phyloP scores from a whole-genome alignment of 2,113 vertebrate genomes.

The Ailurus styani region DNA sequence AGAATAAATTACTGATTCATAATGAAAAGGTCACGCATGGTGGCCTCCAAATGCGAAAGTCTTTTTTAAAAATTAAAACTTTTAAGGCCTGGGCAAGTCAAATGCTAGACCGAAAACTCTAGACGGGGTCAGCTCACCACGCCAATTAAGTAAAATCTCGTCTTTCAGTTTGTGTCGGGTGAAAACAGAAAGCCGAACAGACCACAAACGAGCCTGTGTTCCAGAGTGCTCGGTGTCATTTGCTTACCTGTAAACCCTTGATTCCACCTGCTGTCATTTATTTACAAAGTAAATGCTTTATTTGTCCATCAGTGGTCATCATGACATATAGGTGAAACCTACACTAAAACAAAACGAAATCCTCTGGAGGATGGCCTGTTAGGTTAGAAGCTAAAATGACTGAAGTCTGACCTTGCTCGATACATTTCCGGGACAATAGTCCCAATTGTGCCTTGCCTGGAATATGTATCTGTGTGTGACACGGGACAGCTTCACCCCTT shows the following conservation, averaged over 20 bases:
- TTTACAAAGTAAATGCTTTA: conserved; percentile 63
- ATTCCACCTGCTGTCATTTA: conserved; percentile 47
- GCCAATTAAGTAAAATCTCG: conserved; percentile 36
- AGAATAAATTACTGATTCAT: conserved; percentile 50
- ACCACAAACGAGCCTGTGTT: conserved; percentile 20
- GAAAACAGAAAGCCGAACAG: conserved; percentile 42
- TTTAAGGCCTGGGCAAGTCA: neutral
- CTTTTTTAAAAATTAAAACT: neutral
- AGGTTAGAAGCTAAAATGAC: neutral
- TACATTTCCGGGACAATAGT: conserved; percentile 9
- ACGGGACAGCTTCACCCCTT: neutral
- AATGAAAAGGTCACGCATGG: neutral
- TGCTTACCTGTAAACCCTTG: conserved; percentile 39
- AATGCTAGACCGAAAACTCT: neutral
- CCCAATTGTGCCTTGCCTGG: neutral
- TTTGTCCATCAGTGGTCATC: conserved; percentile 27
- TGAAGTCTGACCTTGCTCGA: neutral
- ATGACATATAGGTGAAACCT: conserved; percentile 45
- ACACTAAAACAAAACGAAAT: neutral
- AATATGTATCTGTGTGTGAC: neutral
- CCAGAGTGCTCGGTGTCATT: neutral
- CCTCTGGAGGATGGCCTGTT: neutral
- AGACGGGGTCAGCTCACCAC: neutral
- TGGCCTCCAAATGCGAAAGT: neutral
- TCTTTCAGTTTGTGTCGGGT: conserved; percentile 52